Evolutionary conservation across 2,113 vertebrate genomes (phyloP).

Genomic region (Sialia sialis): DNA sequence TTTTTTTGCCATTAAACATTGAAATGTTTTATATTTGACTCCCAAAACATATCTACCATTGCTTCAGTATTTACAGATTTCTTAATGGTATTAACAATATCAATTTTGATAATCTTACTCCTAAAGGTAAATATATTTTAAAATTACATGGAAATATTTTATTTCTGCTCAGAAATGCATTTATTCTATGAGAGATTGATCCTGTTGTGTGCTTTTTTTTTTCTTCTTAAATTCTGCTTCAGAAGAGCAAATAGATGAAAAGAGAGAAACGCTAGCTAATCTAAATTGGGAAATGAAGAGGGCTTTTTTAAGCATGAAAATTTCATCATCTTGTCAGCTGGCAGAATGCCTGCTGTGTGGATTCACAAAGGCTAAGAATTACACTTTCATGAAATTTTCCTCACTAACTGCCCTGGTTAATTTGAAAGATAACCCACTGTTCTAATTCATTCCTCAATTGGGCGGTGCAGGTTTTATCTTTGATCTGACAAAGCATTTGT

Average conservation of each 20-base stretch:
- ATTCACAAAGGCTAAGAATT: conserved; percentile 89
- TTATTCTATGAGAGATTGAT: conserved; percentile 68
- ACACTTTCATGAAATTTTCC: conserved; percentile 89
- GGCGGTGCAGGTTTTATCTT: conserved; percentile 85
- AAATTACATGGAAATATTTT: conserved; percentile 39
- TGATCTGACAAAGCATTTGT: conserved; percentile 89
- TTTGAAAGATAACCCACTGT: conserved; percentile 91
- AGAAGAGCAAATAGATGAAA: conserved; percentile 69
- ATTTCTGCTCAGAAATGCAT: conserved; percentile 44
- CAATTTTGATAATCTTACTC: not conserved
- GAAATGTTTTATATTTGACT: not conserved
- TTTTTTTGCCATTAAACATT: not conserved
- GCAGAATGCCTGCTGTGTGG: conserved; percentile 88
- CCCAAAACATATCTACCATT: not conserved
- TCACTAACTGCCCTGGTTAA: conserved; percentile 89
- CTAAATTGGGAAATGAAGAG: conserved; percentile 85
- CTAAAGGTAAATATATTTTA: conserved; percentile 45
- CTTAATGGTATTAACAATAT: conserved; percentile 24
- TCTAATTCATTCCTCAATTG: conserved; percentile 87
- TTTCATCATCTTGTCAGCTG: conserved; percentile 89
- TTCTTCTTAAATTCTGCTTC: conserved; percentile 59
- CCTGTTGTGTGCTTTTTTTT: conserved; percentile 35
- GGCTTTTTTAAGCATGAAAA: conserved; percentile 87
- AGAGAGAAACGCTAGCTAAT: conserved; percentile 82
- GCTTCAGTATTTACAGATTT: not conserved